Conservation (phyloP, 2,113 vertebrate species). For the Scomber scombrus region DNA sequence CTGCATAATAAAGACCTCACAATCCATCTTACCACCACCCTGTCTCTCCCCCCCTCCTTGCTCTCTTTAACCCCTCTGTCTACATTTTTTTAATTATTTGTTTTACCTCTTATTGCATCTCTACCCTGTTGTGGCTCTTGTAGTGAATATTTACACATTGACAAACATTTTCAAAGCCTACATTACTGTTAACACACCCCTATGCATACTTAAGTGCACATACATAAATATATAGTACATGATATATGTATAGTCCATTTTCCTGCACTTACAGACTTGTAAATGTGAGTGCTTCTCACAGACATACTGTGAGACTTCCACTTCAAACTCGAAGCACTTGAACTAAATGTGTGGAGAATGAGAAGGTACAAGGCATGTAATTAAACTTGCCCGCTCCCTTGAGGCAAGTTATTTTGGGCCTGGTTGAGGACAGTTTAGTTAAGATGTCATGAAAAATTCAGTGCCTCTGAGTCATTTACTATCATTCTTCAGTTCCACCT, state of each 20-base stretch:
- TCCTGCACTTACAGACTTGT: neutral
- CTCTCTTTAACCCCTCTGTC: constrained; percentile 10
- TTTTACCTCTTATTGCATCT: neutral
- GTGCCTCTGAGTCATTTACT: constrained; percentile 32
- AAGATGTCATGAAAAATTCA: constrained; percentile 43
- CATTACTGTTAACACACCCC: neutral
- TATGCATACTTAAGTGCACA: neutral
- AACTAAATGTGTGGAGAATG: constrained; percentile 46
- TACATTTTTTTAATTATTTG: neutral
- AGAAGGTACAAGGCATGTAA: constrained; percentile 50
- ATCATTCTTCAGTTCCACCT: constrained; percentile 29
- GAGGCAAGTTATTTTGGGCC: constrained; percentile 48
- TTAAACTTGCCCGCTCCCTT: constrained; percentile 44
- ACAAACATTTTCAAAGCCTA: neutral
- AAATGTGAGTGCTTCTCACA: constrained; percentile 8
- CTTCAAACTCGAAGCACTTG: constrained; percentile 21
- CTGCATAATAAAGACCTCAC: constrained; percentile 49
- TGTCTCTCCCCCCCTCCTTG: neutral
- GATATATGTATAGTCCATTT: neutral
- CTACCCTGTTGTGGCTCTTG: neutral
- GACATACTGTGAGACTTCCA: constrained; percentile 7
- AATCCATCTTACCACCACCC: constrained; percentile 37
- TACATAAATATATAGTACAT: neutral
- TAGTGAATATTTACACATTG: neutral
- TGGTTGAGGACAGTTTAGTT: constrained; percentile 43